Evolutionary conservation across 2,797 vertebrate genomes (phyloP).

Genomic region (Mus spretus): DNA sequence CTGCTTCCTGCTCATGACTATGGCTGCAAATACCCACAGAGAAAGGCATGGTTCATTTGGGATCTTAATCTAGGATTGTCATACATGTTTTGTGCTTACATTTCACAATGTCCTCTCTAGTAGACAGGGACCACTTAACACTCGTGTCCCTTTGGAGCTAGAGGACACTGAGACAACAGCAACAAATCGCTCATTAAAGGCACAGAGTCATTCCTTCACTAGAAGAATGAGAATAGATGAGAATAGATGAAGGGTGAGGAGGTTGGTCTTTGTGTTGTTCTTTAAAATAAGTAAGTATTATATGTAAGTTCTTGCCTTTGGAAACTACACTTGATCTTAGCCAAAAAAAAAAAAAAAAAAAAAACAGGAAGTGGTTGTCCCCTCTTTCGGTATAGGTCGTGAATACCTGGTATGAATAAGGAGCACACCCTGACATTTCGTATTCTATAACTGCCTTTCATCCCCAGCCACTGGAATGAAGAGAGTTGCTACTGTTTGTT

Average conservation of each 20-base stretch:
- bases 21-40: not conserved
- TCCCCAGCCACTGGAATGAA: not conserved
- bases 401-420: not conserved
- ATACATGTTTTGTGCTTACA: not conserved
- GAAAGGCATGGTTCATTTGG: not conserved
- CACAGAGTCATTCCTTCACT: not conserved
- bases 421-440: not conserved
- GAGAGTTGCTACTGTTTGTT: slow-evolving; percentile 26
- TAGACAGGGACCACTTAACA: not conserved
- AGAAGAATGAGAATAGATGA: not conserved
- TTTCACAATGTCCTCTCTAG: not conserved
- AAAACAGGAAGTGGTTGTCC: not conserved
- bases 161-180: not conserved
- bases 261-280: not conserved
- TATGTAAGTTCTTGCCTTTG: not conserved
- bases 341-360: not conserved
- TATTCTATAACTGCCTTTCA: not conserved
- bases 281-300: not conserved
- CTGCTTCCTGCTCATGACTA: not conserved
- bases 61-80: not conserved
- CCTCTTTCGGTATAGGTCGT: not conserved
- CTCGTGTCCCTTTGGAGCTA: not conserved
- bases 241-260: not conserved
- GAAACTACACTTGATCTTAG: not conserved
- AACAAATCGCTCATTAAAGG: not conserved